Evolutionary conservation across 2,113 vertebrate species (phyloP).

Genomic region (Passer domesticus): DNA sequence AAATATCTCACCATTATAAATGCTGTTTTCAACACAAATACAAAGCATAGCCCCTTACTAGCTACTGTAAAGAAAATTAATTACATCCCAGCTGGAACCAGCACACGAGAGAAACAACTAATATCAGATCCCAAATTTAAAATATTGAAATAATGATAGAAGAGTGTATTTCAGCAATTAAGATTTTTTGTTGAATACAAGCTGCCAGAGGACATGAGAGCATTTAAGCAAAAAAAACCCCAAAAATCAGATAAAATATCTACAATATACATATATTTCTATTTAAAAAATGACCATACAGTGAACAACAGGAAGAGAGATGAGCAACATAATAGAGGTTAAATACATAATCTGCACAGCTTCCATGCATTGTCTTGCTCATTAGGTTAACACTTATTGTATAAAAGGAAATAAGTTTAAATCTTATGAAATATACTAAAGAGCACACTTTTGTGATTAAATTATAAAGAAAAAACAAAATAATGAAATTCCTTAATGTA

Average conservation of each 20-base stretch:
- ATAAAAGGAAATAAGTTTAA: background rate
- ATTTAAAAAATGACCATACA: background rate
- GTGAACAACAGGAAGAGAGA: background rate
- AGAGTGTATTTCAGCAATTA: background rate
- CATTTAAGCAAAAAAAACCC: background rate
- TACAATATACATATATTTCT: background rate
- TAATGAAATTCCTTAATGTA: background rate
- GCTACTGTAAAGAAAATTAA: background rate
- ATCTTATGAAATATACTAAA: background rate
- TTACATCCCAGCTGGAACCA: background rate
- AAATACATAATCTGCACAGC: background rate
- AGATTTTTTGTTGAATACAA: background rate
- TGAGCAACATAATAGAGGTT: background rate
- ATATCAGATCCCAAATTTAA: background rate
- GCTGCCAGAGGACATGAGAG: background rate
- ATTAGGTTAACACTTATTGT: background rate
- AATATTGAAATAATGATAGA: background rate
- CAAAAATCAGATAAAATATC: background rate
- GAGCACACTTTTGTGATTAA: rapidly evolving
- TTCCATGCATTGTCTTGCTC: background rate
- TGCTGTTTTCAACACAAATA: background rate
- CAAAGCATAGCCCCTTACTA: background rate
- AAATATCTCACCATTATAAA: background rate
- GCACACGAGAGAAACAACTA: background rate
- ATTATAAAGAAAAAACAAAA: background rate